These are phyloP conservation scores for Sitodiplosis mosellana DNA, from an alignment of 1,140 invertebrate species.

Conservation along the genomic window DNA sequence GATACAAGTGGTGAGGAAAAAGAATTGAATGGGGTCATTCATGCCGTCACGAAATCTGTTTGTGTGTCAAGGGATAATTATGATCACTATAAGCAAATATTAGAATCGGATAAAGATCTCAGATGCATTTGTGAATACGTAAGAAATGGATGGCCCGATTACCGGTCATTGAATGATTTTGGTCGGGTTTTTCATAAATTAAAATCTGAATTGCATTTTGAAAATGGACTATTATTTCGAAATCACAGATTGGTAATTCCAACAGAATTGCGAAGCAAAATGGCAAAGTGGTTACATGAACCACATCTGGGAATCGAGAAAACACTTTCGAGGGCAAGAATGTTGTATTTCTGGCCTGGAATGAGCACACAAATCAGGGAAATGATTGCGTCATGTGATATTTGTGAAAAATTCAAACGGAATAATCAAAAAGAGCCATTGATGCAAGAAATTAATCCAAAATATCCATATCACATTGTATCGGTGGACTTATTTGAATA, in stretches of 20 bases:
- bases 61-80: conserved; percentile 2
- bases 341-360: too few relatives aligned
- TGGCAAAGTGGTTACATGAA: conserved; percentile 1
- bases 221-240: too few relatives aligned
- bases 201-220: conserved; percentile 1
- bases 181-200: not conserved
- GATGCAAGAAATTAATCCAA: not conserved
- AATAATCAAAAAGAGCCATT: conserved; percentile 4
- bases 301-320: conserved; percentile 5
- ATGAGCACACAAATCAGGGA: too few relatives aligned
- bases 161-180: not conserved
- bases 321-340: conserved; percentile 2
- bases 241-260: too few relatives aligned
- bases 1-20: conserved; percentile 7
- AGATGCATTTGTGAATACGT: conserved; percentile 4
- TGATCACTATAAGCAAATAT: not conserved
- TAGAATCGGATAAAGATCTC: not conserved
- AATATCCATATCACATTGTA: not conserved
- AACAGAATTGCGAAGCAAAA: not conserved
- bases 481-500: too few relatives aligned
- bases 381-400: too few relatives aligned
- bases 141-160: not conserved
- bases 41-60: conserved; percentile 2
- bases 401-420: too few relatives aligned
- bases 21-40: conserved; percentile 6